Percentiles rank a stretch among this genome's conserved stretches.
These are phyloP conservation scores for Ischnus inquisitorius DNA, from an alignment of 2,888 invertebrate species.

Conservation along the genomic window DNA sequence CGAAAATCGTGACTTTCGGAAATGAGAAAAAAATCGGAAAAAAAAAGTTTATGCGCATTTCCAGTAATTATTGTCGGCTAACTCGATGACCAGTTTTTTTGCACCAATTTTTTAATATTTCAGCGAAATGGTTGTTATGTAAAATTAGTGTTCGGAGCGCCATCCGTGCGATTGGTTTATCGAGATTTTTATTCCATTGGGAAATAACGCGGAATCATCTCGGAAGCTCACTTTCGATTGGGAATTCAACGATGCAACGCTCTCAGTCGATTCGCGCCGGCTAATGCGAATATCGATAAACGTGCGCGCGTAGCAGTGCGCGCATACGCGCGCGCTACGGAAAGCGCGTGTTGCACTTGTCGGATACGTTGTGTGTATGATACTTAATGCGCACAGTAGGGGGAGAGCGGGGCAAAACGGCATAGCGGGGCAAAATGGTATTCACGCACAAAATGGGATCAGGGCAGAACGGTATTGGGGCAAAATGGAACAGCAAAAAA, in stretches of 20 bases:
- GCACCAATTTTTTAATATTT: background rate
- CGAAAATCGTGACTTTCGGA: no score
- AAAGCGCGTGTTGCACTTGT: constrained; percentile 21
- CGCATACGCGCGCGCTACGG: constrained; percentile 42
- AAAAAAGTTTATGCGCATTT: background rate
- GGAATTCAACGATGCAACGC: background rate
- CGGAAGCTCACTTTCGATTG: no score
- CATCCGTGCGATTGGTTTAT: no score
- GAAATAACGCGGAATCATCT: no score
- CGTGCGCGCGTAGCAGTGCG: constrained; percentile 13
- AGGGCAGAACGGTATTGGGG: no score
- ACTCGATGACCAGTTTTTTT: background rate
- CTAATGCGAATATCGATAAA: constrained; percentile 51
- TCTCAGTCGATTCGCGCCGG: constrained; percentile 38
- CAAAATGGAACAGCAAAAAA: no score
- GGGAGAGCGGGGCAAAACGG: no score
- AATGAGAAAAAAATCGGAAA: background rate
- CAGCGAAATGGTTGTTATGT: no score
- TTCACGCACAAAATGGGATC: no score
- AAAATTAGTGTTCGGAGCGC: no score
- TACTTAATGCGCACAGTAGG: background rate
- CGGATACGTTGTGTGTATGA: constrained; percentile 10
- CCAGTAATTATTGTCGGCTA: background rate
- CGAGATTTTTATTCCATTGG: no score
- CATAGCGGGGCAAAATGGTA: no score